Evolutionary conservation across 2,888 invertebrate genomes (phyloP).

Genomic region (Melanostoma mellinum): DNA sequence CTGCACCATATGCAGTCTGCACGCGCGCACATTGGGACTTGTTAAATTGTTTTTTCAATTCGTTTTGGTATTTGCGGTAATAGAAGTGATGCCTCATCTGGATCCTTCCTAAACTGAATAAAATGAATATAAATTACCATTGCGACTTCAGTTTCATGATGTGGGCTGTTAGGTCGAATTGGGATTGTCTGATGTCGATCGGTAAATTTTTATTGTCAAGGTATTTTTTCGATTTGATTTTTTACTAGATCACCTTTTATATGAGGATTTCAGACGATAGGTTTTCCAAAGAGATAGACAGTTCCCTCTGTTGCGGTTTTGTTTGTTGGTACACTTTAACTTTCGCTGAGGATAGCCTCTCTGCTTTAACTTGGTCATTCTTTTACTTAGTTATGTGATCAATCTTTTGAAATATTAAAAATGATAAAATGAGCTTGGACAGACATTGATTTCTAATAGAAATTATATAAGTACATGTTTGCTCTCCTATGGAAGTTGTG

Average conservation of each 20-base stretch:
- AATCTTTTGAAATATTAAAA: slow-evolving; percentile 40
- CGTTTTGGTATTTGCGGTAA: slow-evolving; percentile 36
- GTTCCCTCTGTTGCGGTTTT: slow-evolving; percentile 5
- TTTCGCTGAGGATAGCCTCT: too few relatives aligned
- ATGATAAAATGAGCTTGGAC: slow-evolving; percentile 23
- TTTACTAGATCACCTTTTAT: slow-evolving; percentile 35
- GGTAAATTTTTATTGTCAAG: slow-evolving; percentile 34
- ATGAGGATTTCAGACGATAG: slow-evolving; percentile 39
- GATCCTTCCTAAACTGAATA: slow-evolving; percentile 39
- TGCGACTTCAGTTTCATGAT: slow-evolving; percentile 26
- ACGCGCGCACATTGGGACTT: slow-evolving; percentile 40
- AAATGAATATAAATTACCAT: slow-evolving; percentile 66
- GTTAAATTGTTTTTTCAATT: slow-evolving; percentile 54
- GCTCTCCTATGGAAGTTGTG: too few relatives aligned
- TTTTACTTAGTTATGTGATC: slow-evolving; percentile 35
- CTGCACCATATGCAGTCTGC: slow-evolving; percentile 22
- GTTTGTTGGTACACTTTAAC: too few relatives aligned
- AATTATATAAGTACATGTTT: slow-evolving; percentile 49
- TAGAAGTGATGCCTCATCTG: slow-evolving; percentile 36
- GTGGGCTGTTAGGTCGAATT: slow-evolving; percentile 13
- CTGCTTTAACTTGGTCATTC: not conserved
- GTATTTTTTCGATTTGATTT: slow-evolving; percentile 37
- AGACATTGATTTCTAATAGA: slow-evolving; percentile 46
- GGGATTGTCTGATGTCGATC: slow-evolving; percentile 49
- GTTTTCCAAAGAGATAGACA: slow-evolving; percentile 48